A percentile compares a stretch with the other conserved stretches of the same genome.
Evolutionary conservation across 1,140 invertebrate species (phyloP).

Genomic region (Heliothis subflexa): DNA sequence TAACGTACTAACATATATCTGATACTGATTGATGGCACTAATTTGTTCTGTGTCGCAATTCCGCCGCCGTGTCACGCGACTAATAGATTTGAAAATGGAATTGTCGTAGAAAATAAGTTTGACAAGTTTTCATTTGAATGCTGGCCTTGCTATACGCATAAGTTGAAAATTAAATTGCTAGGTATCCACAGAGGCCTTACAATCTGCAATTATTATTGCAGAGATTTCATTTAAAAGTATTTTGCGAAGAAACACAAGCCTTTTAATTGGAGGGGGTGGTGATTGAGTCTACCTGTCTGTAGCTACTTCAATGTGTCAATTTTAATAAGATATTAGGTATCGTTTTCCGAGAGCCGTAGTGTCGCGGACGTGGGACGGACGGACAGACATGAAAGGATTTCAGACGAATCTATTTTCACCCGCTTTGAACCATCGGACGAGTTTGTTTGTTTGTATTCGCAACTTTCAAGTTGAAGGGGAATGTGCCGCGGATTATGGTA

Average conservation of each 20-base stretch:
- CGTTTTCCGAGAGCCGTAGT: conserved; percentile 49
- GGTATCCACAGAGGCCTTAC: background rate
- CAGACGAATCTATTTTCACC: conserved; percentile 78
- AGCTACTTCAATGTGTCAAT: conserved; percentile 32
- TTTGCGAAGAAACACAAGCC: background rate
- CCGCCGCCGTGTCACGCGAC: background rate
- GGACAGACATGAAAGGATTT: conserved; percentile 77
- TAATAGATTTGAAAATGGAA: conserved; percentile 28
- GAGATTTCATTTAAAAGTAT: conserved; percentile 8
- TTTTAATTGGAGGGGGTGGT: conserved; percentile 15
- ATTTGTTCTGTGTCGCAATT: conserved; percentile 27
- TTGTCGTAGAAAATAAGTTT: conserved; percentile 35
- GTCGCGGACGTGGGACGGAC: conserved; percentile 65
- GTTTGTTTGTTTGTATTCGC: conserved; percentile 80
- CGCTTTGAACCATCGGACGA: conserved; percentile 72
- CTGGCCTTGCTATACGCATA: background rate
- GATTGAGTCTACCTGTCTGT: conserved; percentile 30
- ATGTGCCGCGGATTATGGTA: conserved; percentile 57
- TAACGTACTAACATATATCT: conserved; percentile 15
- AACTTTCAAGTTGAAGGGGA: conserved; percentile 71
- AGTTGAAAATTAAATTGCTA: background rate
- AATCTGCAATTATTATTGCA: conserved; percentile 15
- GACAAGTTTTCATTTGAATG: conserved; percentile 12
- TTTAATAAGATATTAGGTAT: conserved; percentile 48
- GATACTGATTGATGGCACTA: conserved; percentile 4